Percentiles rank a stretch among this genome's conserved stretches.
Conservation (phyloP, 2,888 invertebrate species). For the Meiosimyza decipiens region DNA sequence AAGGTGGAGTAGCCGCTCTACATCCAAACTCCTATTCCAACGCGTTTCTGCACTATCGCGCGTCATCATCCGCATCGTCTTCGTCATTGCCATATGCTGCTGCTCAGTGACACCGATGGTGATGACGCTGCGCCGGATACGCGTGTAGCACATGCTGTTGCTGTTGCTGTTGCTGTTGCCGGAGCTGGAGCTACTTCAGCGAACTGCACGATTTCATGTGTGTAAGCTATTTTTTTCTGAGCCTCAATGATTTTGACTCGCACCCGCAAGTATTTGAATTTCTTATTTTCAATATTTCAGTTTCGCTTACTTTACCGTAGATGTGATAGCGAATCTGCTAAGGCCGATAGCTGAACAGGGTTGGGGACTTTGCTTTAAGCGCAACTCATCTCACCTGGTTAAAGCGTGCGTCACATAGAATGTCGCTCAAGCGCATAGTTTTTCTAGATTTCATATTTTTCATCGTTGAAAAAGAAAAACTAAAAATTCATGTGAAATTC, state of each 20-base stretch:
- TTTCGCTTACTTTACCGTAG: neutral
- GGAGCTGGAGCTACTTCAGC: neutral
- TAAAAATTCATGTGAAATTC: neutral
- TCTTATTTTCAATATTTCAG: conserved; percentile 3
- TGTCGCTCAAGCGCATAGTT: conserved; percentile 8
- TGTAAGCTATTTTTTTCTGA: neutral
- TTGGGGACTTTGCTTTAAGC: no score
- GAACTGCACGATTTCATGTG: conserved; percentile 16
- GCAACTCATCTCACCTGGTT: conserved; percentile 2
- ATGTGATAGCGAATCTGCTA: no score
- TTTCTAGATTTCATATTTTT: neutral
- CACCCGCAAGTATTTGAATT: conserved; percentile 9
- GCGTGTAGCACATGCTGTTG: neutral
- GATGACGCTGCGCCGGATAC: neutral
- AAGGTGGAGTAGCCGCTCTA: neutral
- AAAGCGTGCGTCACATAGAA: neutral
- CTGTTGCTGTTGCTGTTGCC: no score
- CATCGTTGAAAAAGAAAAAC: conserved; percentile 5
- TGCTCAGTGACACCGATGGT: conserved; percentile 11
- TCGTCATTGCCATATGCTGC: conserved; percentile 19
- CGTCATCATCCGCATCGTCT: conserved; percentile 2
- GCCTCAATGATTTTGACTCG: conserved; percentile 16
- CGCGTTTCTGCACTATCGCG: conserved; percentile 5
- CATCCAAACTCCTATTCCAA: conserved; percentile 6
- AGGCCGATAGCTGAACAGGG: neutral